A percentile compares a stretch with the other conserved stretches of the same genome.
These are phyloP conservation scores for Athene noctua DNA, from an alignment of 2,113 vertebrate species.

Conservation along the genomic window DNA sequence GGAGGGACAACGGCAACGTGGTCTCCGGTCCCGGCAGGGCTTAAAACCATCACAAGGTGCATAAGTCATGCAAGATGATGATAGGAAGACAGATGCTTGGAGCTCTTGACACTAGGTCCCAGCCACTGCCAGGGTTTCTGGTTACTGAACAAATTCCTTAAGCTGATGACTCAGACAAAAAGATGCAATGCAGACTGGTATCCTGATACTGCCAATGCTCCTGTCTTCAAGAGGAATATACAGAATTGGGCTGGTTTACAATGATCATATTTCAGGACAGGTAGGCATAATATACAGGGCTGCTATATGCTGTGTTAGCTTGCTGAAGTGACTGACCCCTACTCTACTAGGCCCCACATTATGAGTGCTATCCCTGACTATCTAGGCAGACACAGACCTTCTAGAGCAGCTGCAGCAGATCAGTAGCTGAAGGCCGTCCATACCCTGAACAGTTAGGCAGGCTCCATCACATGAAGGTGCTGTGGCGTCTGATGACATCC, in stretches of 20 bases:
- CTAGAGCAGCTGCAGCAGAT: not conserved
- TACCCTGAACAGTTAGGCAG: not conserved
- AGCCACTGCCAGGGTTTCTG: not conserved
- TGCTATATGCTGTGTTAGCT: not conserved
- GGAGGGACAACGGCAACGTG: no score
- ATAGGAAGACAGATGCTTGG: not conserved
- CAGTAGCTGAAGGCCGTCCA: not conserved
- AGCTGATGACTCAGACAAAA: not conserved
- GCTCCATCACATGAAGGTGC: not conserved
- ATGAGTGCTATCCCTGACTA: not conserved
- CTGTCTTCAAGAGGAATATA: not conserved
- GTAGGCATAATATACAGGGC: not conserved
- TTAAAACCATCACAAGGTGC: no score
- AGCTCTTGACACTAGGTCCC: not conserved
- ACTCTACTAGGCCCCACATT: no score
- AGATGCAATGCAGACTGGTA: not conserved
- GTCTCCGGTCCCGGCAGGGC: no score
- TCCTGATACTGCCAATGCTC: not conserved
- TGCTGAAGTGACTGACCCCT: not conserved
- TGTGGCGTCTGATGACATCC: not conserved
- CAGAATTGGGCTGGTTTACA: not conserved
- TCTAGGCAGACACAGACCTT: not conserved
- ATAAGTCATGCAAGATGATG: not conserved
- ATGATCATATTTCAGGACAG: not conserved
- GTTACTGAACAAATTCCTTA: not conserved